A percentile compares a stretch with the other conserved stretches of the same genome.
Conservation (phyloP, 2,797 vertebrate genomes). For the Anisognathus igniventris region DNA sequence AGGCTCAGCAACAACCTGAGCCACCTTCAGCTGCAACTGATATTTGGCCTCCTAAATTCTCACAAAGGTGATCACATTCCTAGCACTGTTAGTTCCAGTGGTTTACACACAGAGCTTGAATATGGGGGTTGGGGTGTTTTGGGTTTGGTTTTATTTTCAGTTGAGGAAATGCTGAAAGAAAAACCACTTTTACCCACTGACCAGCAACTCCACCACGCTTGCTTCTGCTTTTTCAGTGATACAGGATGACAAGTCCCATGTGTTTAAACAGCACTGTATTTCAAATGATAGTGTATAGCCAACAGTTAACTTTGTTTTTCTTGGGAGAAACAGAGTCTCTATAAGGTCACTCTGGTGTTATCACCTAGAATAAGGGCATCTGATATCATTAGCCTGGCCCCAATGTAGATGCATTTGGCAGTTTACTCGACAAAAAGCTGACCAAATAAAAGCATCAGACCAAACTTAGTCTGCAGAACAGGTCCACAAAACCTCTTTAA, state of each 20-base stretch:
- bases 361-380: not conserved
- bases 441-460: not conserved
- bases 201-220: not conserved
- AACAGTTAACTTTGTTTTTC: slow-evolving; percentile 27
- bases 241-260: not conserved
- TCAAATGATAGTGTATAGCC: not conserved
- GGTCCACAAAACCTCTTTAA: not conserved
- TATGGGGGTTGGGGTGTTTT: too few species aligned
- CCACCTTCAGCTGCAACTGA: not conserved
- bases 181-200: not conserved
- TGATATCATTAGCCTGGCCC: not conserved
- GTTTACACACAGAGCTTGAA: not conserved
- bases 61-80: not conserved
- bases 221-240: not conserved
- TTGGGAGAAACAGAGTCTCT: not conserved
- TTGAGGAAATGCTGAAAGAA: not conserved
- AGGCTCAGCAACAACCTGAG: not conserved
- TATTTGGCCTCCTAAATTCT: not conserved
- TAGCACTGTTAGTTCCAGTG: not conserved
- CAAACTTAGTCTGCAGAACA: not conserved
- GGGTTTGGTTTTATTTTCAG: not conserved
- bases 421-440: not conserved
- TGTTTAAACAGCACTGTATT: slow-evolving; percentile 32
- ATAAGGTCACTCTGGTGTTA: slow-evolving; percentile 16
- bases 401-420: not conserved